Evolutionary conservation across 2,113 vertebrate genomes (phyloP).

Genomic region (Pyxicephalus adspersus): DNA sequence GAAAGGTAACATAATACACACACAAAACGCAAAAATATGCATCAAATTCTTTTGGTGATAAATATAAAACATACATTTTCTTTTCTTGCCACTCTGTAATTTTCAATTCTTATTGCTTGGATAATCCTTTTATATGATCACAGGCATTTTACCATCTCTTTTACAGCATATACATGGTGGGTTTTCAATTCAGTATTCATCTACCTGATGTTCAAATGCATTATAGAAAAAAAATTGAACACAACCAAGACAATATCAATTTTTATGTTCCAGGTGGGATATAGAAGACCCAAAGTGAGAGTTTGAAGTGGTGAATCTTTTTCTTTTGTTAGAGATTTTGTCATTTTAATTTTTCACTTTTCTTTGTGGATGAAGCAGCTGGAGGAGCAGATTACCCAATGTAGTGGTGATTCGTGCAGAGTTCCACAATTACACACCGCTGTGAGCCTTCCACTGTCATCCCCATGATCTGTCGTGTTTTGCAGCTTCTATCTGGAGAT

Average conservation of each 20-base stretch:
- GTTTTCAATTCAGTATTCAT: slow-evolving; percentile 13
- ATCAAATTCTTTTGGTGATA: background rate
- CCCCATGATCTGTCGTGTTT: background rate
- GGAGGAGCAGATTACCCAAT: slow-evolving; percentile 17
- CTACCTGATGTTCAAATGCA: slow-evolving; percentile 37
- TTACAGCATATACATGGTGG: background rate
- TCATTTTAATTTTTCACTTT: slow-evolving; percentile 36
- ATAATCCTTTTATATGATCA: slow-evolving; percentile 42
- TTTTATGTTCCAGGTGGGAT: slow-evolving; percentile 39
- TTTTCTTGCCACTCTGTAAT: slow-evolving; percentile 36
- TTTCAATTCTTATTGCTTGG: slow-evolving; percentile 41
- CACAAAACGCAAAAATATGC: background rate
- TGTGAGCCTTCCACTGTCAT: slow-evolving; percentile 12
- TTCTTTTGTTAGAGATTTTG: background rate
- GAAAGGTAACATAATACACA: background rate
- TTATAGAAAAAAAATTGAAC: background rate
- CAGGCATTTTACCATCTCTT: slow-evolving; percentile 32
- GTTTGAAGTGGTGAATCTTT: slow-evolving; percentile 3
- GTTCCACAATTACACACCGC: slow-evolving; percentile 39
- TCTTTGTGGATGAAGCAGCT: slow-evolving; percentile 41
- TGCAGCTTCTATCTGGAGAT: slow-evolving; percentile 36
- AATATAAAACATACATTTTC: background rate
- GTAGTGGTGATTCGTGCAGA: slow-evolving; percentile 34
- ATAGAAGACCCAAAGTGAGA: slow-evolving; percentile 21
- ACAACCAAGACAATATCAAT: background rate